Evolutionary conservation across 1,140 invertebrate genomes (phyloP).

Genomic region (Anthonomus grandis): DNA sequence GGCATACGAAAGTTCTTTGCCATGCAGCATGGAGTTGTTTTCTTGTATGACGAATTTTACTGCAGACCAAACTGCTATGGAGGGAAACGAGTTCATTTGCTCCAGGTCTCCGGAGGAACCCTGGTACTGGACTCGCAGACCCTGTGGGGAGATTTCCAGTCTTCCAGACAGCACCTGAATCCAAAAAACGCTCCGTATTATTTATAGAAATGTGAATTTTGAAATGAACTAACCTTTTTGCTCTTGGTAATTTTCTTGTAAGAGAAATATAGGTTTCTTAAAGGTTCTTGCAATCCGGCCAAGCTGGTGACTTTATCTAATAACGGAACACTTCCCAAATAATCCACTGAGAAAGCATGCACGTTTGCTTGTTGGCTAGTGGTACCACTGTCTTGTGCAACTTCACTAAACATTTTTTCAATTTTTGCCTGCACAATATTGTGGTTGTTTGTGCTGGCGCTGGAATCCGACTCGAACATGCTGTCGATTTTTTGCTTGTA

Average conservation of each 20-base stretch:
- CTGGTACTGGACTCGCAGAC: conserved; percentile 62
- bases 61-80: conserved; percentile 88
- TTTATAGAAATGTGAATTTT: background rate
- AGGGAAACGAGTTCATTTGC: conserved; percentile 76
- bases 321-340: conserved; percentile 75
- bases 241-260: conserved; percentile 54
- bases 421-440: conserved; percentile 81
- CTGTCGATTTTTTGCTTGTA: conserved; percentile 81
- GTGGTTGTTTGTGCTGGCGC: conserved; percentile 49
- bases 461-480: conserved; percentile 71
- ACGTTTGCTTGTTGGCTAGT: conserved; percentile 49
- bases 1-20: conserved; percentile 55
- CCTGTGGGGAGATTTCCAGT: conserved; percentile 67
- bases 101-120: conserved; percentile 48
- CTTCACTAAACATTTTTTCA: conserved; percentile 80
- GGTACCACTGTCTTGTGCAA: conserved; percentile 61
- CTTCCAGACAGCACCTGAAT: conserved; percentile 47
- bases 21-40: conserved; percentile 18
- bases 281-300: conserved; percentile 74
- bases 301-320: conserved; percentile 76
- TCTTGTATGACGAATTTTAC: conserved; percentile 68
- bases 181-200: background rate
- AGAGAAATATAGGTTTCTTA: conserved; percentile 73
- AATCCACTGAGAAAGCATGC: conserved; percentile 70
- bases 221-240: conserved; percentile 44